Evolutionary conservation across 2,113 vertebrate species (phyloP).

Genomic region (Synodontis membranacea): DNA sequence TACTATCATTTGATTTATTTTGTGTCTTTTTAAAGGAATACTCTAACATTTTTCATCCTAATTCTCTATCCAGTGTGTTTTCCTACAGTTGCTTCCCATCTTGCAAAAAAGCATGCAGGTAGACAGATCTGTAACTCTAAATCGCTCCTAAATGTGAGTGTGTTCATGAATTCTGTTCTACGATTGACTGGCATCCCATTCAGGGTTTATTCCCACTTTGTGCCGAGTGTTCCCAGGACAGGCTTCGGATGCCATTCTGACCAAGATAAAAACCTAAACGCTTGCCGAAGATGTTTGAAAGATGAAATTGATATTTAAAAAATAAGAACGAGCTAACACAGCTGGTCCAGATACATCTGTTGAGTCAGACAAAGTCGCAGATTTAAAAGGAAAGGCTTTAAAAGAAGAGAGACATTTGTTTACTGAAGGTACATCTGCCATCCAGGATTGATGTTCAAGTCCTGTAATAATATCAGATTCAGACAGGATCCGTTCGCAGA

Average conservation of each 20-base stretch:
- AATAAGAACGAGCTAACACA: too few relatives aligned
- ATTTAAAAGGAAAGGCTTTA: not conserved
- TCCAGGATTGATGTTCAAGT: not conserved
- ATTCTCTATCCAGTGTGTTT: not conserved
- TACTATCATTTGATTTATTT: not conserved
- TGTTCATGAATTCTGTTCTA: not conserved
- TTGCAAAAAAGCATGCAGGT: not conserved
- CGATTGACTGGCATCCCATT: not conserved
- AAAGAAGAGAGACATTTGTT: not conserved
- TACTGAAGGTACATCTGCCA: not conserved
- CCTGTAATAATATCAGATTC: not conserved
- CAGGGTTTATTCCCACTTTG: not conserved
- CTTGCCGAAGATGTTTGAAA: not conserved
- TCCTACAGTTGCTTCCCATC: not conserved
- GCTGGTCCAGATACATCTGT: too few relatives aligned
- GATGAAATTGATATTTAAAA: not conserved
- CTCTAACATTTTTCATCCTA: not conserved
- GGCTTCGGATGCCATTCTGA: not conserved
- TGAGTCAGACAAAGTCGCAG: too few relatives aligned
- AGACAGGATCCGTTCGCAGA: not conserved
- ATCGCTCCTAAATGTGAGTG: not conserved
- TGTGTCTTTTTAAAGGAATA: not conserved
- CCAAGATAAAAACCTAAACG: not conserved
- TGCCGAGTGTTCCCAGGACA: not conserved
- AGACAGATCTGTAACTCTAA: not conserved